Percentiles rank a stretch among this genome's conserved stretches.
phyloP scores from a whole-genome alignment of 2,797 vertebrate genomes.

The Xenops minutus region DNA sequence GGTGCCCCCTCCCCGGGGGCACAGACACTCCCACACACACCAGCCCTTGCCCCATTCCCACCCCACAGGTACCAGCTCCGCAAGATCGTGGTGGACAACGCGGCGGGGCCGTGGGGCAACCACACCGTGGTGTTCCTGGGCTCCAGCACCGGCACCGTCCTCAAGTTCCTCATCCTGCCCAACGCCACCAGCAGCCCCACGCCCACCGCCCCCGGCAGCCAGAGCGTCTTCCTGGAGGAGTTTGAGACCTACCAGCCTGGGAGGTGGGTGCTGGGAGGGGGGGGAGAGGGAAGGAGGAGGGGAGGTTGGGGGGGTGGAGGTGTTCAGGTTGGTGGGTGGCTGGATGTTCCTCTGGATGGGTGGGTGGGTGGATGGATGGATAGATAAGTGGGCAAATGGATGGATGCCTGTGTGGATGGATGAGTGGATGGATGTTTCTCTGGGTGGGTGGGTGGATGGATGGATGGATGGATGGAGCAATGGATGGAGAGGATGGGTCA shows the following conservation, averaged over 20 bases:
- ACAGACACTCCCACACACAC: not conserved
- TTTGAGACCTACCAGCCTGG: conserved; percentile 92
- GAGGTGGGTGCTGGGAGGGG: conserved; percentile 70
- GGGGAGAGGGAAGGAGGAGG: not conserved
- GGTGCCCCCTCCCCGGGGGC: not conserved
- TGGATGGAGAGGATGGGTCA: not conserved
- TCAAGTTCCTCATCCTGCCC: conserved; percentile 92
- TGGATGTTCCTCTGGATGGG: not conserved
- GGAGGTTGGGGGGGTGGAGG: no score
- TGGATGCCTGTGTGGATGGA: fast-evolving
- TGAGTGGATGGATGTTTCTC: no score
- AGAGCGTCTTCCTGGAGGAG: conserved; percentile 89
- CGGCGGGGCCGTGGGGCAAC: conserved; percentile 87
- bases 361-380: not conserved
- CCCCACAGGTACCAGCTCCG: conserved; percentile 87
- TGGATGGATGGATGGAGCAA: not conserved
- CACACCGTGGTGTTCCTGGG: conserved; percentile 92
- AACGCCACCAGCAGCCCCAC: conserved; percentile 77
- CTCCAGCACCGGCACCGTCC: conserved; percentile 88
- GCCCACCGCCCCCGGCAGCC: conserved; percentile 49
- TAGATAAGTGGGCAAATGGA: fast-evolving
- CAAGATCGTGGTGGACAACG: conserved; percentile 89
- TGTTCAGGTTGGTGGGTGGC: fast-evolving
- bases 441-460: fast-evolving
- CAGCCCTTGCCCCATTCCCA: fast-evolving